Evolutionary conservation across 2,797 vertebrate species (phyloP), one percentile per base, ranked within the genome.

Genomic region (Galaxias olidus): DNA sequence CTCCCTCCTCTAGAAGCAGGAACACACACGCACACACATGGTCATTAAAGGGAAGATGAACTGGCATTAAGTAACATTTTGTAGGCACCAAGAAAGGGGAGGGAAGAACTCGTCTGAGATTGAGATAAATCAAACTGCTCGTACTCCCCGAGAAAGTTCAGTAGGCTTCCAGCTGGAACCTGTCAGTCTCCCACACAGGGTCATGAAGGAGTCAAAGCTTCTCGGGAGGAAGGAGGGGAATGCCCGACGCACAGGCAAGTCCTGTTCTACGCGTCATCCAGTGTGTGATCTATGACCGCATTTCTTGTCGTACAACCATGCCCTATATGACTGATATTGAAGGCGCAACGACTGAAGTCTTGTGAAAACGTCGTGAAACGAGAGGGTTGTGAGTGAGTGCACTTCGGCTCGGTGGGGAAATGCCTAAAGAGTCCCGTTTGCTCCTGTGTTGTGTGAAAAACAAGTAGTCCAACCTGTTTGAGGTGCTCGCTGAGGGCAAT

Each of bases 401-500:
- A 2, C 3, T 30, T 30, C 30, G 30, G 30, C 30, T 30, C n/a
- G 30, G 30, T 30, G 30, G 30, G 30, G 30, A 6, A 30, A 30
- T 30, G 6, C 30, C 30, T 30, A 30, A 2, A 30, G 30, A n/a
- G n/a, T n/a, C n/a, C 1, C 1, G 50, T 10, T 10, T 52, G 19
- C 19, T 4, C 6, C 15, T 45, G 44, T 5, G 40, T n/a, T 4
- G 14, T 61, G 41, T 13, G 9, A 43, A 8, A n/a, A 10, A 7
- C 14, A 17, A 44, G 30, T 43, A 8, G n/a, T 56, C 69, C 47
- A 78, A 98, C 98, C 96, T 98, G 98, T 86, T 97, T 99, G 50
- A 99, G 94, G 76, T 99, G 98, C 80, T 99, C 98, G 44, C 93
- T 99, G 75, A 99, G 94, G 53, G 93, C 96, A 0, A 99, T 98